Evolutionary conservation across 2,113 vertebrate genomes (phyloP), one percentile per base, ranked within the genome.

Genomic region (Puntigrus tetrazona): DNA sequence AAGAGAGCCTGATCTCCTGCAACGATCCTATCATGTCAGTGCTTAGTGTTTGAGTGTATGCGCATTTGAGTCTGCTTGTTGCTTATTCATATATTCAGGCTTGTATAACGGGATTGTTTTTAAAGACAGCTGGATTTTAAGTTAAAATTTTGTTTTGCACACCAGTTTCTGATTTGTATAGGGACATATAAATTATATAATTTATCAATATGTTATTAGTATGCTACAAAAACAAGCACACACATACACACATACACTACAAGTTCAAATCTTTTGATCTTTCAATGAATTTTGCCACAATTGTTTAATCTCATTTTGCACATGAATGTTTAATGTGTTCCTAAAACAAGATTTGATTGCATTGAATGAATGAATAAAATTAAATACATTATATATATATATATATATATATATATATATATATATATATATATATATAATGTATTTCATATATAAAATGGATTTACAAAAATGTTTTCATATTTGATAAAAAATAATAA

Each of bases 1-100:
- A 52, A 80, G 76, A 86, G 82, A 63, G 75, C 59, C 81, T 52
- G 47, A 76, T 82, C 76, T 86, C 81, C 43, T 52, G 18, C 34
- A 78, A 84, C 57, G 25, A 81, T 57, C 84, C 67, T 74, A 84
- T 78, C 77, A 77, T 86, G 59, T 43, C 45, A n/a, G 16, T 25
- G 43, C 55, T 55, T 29, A 55, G 59, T 65, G 25, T 41, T 29
- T 27, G 31, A 34, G 20, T 8, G 9, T 67, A 38, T 38, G 74
- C 10, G 38, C 16, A 22, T 69, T 13, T 27, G 25, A 47, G 34
- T 63, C 16, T 63, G 20, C 14, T 63, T 22, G 25, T 11, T 36
- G 31, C 18, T 22, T 38, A 20, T 22, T 22, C 20, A 69, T 69
- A 4, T 36, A 69, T 22, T 3, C 4, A 2, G 65, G 18, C 4